A percentile compares a stretch with the other conserved stretches of the same genome.
Conservation (phyloP, 37 sponge, comb jelly and placozoan genomes). For the Ianthella basta region DNA sequence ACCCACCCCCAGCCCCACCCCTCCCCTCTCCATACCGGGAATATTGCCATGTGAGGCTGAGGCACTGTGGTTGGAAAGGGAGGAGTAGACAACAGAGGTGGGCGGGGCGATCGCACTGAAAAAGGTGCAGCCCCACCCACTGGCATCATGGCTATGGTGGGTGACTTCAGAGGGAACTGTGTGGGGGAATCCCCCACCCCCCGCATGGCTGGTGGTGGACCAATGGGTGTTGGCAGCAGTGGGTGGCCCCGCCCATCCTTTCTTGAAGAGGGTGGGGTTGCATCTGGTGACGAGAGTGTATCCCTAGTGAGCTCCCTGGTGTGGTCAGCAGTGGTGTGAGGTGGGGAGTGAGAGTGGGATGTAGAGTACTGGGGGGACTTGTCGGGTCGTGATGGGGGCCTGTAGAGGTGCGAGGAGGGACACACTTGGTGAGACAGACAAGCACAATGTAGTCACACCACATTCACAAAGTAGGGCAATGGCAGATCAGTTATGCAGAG, state of each 20-base stretch:
- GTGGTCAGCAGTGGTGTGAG: background rate
- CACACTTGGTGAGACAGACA: background rate
- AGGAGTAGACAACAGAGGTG: constrained; percentile 6
- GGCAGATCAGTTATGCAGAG: too few species aligned
- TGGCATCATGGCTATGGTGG: background rate
- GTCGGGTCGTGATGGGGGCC: constrained; percentile 12
- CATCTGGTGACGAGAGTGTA: background rate
- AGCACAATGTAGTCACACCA: background rate
- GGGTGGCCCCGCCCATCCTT: background rate
- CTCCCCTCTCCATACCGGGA: too few species aligned
- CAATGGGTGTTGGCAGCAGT: constrained; percentile 20
- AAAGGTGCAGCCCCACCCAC: background rate
- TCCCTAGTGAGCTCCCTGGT: background rate
- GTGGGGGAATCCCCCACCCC: background rate
- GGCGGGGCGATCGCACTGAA: background rate
- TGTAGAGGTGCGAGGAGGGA: background rate
- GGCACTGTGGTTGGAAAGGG: background rate
- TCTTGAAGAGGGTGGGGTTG: background rate
- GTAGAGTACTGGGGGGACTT: background rate
- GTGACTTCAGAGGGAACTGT: background rate
- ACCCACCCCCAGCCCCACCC: too few species aligned
- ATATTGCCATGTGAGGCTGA: background rate
- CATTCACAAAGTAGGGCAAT: background rate
- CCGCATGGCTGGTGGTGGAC: background rate
- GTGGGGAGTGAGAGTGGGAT: background rate